Percentiles rank a stretch among this genome's conserved stretches.
Conservation (phyloP, 1,140 invertebrate species). For the Dolichoris vasculosae region DNA sequence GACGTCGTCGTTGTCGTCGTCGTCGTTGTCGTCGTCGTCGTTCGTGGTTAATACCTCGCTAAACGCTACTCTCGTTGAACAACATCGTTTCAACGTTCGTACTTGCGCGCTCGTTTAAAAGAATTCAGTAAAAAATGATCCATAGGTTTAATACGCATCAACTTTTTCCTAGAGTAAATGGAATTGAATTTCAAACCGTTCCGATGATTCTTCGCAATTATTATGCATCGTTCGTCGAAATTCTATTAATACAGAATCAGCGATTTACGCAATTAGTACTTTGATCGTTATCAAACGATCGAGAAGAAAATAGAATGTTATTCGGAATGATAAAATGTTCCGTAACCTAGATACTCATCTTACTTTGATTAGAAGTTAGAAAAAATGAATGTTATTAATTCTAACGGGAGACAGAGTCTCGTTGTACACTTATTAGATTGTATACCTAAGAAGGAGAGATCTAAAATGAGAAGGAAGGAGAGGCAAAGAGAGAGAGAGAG, state of each 20-base stretch:
- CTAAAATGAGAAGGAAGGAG: not conserved
- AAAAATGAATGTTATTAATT: slow-evolving; percentile 35
- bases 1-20: too few relatives aligned
- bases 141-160: not conserved
- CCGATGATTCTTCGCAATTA: not conserved
- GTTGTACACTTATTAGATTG: slow-evolving; percentile 44
- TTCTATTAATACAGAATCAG: not conserved
- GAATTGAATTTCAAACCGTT: not conserved
- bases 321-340: not conserved
- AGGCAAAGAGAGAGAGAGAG: not conserved
- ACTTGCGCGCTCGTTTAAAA: not conserved
- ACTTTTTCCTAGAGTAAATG: not conserved
- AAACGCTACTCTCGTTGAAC: too few relatives aligned
- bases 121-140: not conserved
- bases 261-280: not conserved
- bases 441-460: slow-evolving; percentile 30
- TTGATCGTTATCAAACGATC: not conserved
- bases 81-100: not conserved
- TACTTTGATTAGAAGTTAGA: not conserved
- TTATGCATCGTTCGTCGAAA: not conserved
- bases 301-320: not conserved
- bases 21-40: too few relatives aligned
- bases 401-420: slow-evolving; percentile 38
- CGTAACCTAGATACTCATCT: slow-evolving; percentile 28
- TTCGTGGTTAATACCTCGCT: too few relatives aligned